Evolutionary conservation across 2,113 vertebrate genomes (phyloP).

Genomic region (Oryzias javanicus): DNA sequence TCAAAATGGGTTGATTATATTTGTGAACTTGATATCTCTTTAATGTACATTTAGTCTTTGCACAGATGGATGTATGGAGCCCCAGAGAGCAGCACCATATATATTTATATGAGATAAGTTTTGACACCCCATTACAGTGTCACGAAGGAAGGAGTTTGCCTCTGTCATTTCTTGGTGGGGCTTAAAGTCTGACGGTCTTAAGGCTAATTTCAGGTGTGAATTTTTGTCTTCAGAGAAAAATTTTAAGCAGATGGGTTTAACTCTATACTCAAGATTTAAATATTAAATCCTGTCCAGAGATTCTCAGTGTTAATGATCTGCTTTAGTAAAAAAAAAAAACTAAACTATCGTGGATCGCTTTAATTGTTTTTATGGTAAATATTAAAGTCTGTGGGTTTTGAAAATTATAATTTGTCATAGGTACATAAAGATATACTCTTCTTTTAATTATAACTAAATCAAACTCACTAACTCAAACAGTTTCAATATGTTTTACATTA

Average conservation of each 20-base stretch:
- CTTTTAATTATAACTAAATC: too few relatives aligned
- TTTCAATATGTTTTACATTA: too few relatives aligned
- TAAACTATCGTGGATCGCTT: too few relatives aligned
- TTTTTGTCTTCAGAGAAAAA: background rate
- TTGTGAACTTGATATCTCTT: constrained; percentile 8
- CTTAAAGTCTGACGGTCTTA: constrained; percentile 29
- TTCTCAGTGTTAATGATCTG: too few relatives aligned
- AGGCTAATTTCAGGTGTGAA: constrained; percentile 32
- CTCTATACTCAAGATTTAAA: constrained; percentile 2
- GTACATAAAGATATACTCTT: too few relatives aligned
- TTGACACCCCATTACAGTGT: constrained; percentile 46
- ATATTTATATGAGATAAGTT: constrained; percentile 51
- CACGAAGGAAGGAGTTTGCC: constrained; percentile 39
- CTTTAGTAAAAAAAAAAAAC: too few relatives aligned
- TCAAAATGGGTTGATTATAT: background rate
- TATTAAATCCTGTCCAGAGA: background rate
- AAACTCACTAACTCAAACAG: too few relatives aligned
- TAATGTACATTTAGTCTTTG: constrained; percentile 2
- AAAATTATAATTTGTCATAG: too few relatives aligned
- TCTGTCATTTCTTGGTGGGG: constrained; percentile 46
- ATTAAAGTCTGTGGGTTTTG: too few relatives aligned
- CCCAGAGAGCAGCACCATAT: background rate
- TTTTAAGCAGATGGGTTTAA: constrained; percentile 7
- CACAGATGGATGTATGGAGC: background rate
- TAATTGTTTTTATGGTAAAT: too few relatives aligned